Percentiles rank a stretch among this genome's conserved stretches.
These are phyloP conservation scores for Syngnathus acus DNA, from an alignment of 2,797 vertebrate genomes.

Conservation along the genomic window DNA sequence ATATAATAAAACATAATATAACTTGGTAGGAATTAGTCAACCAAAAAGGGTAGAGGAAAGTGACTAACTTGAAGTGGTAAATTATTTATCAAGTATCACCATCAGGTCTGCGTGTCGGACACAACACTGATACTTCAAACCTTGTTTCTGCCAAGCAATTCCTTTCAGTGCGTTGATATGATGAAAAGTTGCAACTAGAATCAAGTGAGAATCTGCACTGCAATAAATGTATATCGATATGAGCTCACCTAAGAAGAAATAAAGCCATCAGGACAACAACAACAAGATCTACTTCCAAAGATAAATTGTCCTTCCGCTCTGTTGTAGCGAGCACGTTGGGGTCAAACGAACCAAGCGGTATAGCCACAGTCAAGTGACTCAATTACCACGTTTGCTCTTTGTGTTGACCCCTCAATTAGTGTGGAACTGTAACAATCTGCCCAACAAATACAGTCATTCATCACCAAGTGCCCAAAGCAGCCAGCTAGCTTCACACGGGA, in stretches of 20 bases:
- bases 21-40: neutral
- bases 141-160: neutral
- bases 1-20: neutral
- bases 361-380: constrained; percentile 83
- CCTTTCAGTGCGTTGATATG: neutral
- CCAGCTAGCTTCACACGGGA: constrained; percentile 71
- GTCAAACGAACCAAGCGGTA: constrained; percentile 76
- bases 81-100: neutral
- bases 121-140: constrained; percentile 1
- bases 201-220: neutral
- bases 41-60: neutral
- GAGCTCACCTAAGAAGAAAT: too few species aligned
- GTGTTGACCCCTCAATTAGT: constrained; percentile 91
- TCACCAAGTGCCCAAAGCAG: constrained; percentile 86
- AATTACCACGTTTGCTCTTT: constrained; percentile 87
- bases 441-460: constrained; percentile 92
- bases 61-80: neutral
- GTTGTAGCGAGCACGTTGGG: constrained; percentile 31
- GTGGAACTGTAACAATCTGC: constrained; percentile 92
- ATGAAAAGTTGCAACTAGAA: neutral
- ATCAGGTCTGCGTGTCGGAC: neutral
- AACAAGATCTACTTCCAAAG: neutral
- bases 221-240: too few species aligned
- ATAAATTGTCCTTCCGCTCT: neutral
- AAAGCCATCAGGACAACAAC: neutral